Base-by-base conservation (phyloP, 37 sponge, comb jelly and placozoan species). In the Amphimedon queenslandica region DNA sequence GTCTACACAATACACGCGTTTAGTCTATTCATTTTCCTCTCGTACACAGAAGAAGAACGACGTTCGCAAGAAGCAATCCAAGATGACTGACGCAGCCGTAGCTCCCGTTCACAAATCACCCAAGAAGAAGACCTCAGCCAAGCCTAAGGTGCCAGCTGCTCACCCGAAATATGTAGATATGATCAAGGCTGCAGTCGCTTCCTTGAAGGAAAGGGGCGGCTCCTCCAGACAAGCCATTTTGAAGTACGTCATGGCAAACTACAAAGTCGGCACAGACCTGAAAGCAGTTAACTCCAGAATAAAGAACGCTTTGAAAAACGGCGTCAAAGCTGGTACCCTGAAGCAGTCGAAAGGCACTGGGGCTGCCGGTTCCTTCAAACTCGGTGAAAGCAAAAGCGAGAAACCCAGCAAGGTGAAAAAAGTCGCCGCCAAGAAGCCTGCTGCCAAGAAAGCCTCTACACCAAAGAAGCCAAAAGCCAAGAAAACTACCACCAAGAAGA, bases 161-260 rank as follows among this genome's bases (percentile, higher is more conserved):
- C 92, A 92, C 38, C 96, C 96, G 4, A 64, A 82, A 35, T 96
- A 92, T 82, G 64, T 63, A 31, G 93, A 92, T 42, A 92, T 96
- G 94, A 75, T 96, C 47, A 66, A 2, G 20, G 77, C 81, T 21
- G 87, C 96, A 40, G 76, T 96, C 57, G 32, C 33, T 23, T 39
- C 70, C 4, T 78, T 93, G 35, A 13, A 13, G 13, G 90, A 92
- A 24, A 74, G 94, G 18, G 63, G 65, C 20, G 96, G 96, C 3
- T 89, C 91, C 42, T 82, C 85, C n/a, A 75, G 90, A 11, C 94
- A 89, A 35, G 75, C 77, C 32, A 96, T 96, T 82, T 4, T 72
- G 73, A 96, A 96, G 88, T 89, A 92, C 93, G 86, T 96, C 84
- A 27, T 37, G 20, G 79, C 71, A 75, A 82, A 96, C 72, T 92